Conservation (phyloP, 2,113 vertebrate genomes). For the Oncorhynchus nerka region DNA sequence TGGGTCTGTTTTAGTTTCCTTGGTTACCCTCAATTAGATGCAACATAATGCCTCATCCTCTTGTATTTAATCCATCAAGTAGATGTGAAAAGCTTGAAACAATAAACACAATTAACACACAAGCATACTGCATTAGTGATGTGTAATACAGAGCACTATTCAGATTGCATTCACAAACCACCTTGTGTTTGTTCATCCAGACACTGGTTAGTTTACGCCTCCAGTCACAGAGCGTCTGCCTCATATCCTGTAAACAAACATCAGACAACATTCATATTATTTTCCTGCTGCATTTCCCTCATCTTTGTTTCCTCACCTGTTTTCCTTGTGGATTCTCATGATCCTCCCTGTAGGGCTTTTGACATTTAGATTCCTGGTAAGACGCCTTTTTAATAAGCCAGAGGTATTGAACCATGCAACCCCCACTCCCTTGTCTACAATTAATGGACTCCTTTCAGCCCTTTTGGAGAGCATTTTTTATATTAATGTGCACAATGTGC, state of each 20-base stretch:
- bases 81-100: too few species aligned
- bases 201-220: not conserved
- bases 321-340: conserved; percentile 6
- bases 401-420: conserved; percentile 23
- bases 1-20: too few species aligned
- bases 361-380: conserved; percentile 25
- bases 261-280: not conserved
- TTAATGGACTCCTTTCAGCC: conserved; percentile 16
- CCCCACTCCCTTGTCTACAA: conserved; percentile 21
- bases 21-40: too few species aligned
- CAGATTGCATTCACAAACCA: not conserved
- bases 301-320: conserved; percentile 13
- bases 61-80: too few species aligned
- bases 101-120: too few species aligned
- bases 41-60: too few species aligned
- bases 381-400: conserved; percentile 20
- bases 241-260: not conserved
- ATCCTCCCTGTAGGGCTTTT: conserved; percentile 9
- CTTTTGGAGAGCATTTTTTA: conserved; percentile 8
- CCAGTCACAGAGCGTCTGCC: not conserved
- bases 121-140: too few species aligned
- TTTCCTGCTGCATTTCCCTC: not conserved
- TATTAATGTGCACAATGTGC: not conserved
- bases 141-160: too few species aligned
- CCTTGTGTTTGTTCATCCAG: not conserved